Conservation (phyloP, 2,113 vertebrate species). For the Poicephalus gulielmi region DNA sequence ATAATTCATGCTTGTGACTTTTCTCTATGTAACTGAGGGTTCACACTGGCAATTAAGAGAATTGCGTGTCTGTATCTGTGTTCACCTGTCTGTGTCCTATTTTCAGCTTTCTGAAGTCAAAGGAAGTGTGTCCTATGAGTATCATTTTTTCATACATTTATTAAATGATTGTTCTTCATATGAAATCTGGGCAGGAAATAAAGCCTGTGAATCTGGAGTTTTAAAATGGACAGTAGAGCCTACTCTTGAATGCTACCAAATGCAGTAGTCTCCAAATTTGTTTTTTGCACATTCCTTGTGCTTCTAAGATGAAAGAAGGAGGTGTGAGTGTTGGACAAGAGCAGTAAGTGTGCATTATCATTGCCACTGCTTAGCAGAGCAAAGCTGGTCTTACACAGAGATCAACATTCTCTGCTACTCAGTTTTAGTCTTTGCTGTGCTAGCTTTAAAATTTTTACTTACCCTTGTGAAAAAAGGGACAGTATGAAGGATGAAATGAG, state of each 20-base stretch:
- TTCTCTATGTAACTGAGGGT: neutral
- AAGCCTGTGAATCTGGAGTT: neutral
- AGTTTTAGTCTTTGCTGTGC: neutral
- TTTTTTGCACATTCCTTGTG: neutral
- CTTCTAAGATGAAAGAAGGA: neutral
- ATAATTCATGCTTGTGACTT: neutral
- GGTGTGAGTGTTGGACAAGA: neutral
- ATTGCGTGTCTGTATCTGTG: neutral
- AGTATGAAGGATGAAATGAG: neutral
- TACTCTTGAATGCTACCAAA: neutral
- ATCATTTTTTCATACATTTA: neutral
- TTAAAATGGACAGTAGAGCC: neutral
- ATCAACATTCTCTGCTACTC: neutral
- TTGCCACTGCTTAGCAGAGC: neutral
- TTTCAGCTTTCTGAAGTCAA: neutral
- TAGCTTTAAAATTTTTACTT: neutral
- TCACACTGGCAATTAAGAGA: neutral
- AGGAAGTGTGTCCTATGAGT: neutral
- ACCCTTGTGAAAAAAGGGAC: neutral
- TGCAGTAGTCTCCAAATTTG: neutral
- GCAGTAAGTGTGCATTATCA: neutral
- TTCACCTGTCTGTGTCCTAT: neutral
- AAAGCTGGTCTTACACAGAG: neutral
- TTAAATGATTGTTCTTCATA: neutral
- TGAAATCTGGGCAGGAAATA: neutral